Conservation (phyloP, 37 sponge, comb jelly and placozoan species). For the Ianthella basta region DNA sequence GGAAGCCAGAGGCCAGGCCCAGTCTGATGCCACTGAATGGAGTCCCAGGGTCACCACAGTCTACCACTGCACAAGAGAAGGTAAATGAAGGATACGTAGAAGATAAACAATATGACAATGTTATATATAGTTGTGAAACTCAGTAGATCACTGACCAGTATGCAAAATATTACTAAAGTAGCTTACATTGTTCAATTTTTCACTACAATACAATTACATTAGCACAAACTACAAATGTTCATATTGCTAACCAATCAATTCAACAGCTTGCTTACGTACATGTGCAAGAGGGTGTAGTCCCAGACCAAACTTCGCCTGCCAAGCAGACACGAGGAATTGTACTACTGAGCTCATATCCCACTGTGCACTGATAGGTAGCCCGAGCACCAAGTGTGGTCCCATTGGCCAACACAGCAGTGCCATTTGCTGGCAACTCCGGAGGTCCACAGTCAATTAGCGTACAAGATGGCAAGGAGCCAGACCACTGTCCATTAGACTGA, state of each 20-base stretch:
- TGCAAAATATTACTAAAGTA: neutral
- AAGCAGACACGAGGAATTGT: conserved; percentile 44
- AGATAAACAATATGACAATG: too few species aligned
- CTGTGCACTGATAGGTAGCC: conserved; percentile 55
- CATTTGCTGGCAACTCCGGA: conserved; percentile 57
- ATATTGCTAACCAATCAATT: too few species aligned
- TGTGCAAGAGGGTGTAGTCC: conserved; percentile 34
- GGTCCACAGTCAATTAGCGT: conserved; percentile 51
- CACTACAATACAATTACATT: too few species aligned
- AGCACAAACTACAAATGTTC: too few species aligned
- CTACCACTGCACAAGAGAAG: neutral
- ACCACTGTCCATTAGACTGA: conserved; percentile 51
- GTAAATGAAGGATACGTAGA: neutral
- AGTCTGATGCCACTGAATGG: conserved; percentile 14
- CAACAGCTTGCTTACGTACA: too few species aligned
- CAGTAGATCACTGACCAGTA: neutral
- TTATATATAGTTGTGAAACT: too few species aligned
- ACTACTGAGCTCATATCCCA: conserved; percentile 32
- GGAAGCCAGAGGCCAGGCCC: neutral
- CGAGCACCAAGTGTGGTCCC: conserved; percentile 43
- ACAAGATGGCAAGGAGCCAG: conserved; percentile 44
- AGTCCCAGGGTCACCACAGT: conserved; percentile 30
- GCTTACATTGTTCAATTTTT: too few species aligned
- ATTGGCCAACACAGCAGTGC: conserved; percentile 17
- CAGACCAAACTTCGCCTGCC: conserved; percentile 49